phyloP scores from a whole-genome alignment of 1,140 invertebrate genomes.

The Phenacoccus solenopsis region DNA sequence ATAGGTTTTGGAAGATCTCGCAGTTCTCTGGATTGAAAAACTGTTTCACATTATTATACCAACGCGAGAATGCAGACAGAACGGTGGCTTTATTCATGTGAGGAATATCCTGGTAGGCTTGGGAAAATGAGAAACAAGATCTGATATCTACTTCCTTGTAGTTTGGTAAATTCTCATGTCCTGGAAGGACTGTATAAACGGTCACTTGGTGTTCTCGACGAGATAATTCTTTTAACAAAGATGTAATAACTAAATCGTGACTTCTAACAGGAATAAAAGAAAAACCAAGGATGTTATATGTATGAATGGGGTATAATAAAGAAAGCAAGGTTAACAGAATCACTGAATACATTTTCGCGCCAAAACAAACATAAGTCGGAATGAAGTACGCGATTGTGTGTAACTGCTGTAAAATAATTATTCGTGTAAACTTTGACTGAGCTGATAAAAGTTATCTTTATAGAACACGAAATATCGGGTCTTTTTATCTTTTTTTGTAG shows the following conservation, averaged over 20 bases:
- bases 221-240: slow-evolving; percentile 30
- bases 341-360: no score
- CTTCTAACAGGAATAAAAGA: slow-evolving; percentile 24
- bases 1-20: not conserved
- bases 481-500: no score
- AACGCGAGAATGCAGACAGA: not conserved
- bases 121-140: not conserved
- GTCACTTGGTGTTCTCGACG: slow-evolving; percentile 31
- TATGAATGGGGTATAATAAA: no score
- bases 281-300: not conserved
- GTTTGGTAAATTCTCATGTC: slow-evolving; percentile 22
- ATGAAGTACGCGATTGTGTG: no score
- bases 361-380: no score
- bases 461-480: no score
- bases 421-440: no score
- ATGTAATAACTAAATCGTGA: slow-evolving; percentile 31
- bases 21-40: not conserved
- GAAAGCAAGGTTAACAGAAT: no score
- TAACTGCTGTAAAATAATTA: no score
- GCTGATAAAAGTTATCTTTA: no score
- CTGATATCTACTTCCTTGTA: slow-evolving; percentile 19
- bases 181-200: slow-evolving; percentile 28
- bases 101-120: not conserved
- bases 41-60: not conserved
- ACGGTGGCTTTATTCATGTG: not conserved